Evolutionary conservation across 1,140 invertebrate species (phyloP).

Genomic region (Phymastichus coffea): DNA sequence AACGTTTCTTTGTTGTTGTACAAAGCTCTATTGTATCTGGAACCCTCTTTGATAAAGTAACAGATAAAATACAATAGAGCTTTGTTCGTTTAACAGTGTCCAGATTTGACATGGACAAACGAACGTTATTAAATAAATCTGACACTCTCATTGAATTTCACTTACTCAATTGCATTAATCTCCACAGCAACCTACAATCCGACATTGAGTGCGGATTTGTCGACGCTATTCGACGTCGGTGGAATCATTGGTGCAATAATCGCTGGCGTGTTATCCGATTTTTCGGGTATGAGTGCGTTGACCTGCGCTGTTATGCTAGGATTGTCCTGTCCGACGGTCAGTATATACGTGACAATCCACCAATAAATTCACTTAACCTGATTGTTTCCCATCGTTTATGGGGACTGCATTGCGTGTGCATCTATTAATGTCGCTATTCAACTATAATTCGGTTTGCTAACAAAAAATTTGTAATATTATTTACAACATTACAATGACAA

Average conservation of each 20-base stretch:
- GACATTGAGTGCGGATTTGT: constrained; percentile 77
- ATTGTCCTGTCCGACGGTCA: constrained; percentile 79
- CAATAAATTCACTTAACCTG: neutral
- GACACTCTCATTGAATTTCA: too few species aligned
- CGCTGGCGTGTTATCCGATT: constrained; percentile 84
- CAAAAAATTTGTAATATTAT: neutral
- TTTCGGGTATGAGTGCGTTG: constrained; percentile 77
- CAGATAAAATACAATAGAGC: too few species aligned
- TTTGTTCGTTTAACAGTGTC: too few species aligned
- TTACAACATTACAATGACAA: too few species aligned
- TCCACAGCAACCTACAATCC: constrained; percentile 68
- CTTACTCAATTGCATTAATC: neutral
- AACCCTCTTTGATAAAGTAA: too few species aligned
- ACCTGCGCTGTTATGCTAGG: constrained; percentile 83
- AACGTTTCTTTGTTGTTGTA: too few species aligned
- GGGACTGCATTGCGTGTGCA: too few species aligned
- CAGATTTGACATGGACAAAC: too few species aligned
- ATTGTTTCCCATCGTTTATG: neutral
- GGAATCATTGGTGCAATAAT: constrained; percentile 86
- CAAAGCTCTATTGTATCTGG: too few species aligned
- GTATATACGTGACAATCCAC: constrained; percentile 35
- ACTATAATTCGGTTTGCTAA: neutral
- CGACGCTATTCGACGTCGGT: constrained; percentile 88
- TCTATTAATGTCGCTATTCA: too few species aligned
- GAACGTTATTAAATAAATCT: too few species aligned